Evolutionary conservation across 2,113 vertebrate species (phyloP), one percentile per base, ranked within the genome.

Genomic region (Podarcis cretensis): DNA sequence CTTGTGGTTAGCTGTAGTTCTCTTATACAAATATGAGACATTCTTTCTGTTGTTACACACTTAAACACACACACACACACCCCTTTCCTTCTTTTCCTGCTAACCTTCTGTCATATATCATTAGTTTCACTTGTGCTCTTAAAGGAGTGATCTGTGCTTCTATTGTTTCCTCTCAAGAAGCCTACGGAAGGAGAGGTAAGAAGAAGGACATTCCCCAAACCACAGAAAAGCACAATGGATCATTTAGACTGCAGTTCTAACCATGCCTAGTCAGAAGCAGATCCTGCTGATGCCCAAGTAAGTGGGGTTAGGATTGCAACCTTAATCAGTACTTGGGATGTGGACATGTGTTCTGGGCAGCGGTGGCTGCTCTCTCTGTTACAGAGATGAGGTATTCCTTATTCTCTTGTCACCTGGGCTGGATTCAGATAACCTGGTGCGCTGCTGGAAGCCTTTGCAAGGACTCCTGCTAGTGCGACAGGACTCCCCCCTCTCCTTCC

Each of bases 1-100:
- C 40, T 86, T 90, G 90, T 91, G 93, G 59, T 93, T 95, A 76
- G 30, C 90, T 93, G 87, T 57, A 65, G 69, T 87, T 92, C 81
- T 76, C 65, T 16, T 65, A 5, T 89, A 92, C 78, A 77, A n/a
- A 80, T 85, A 54, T 6, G 69, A 48, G 92, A 76, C 35, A 3
- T 48, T 84, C 27, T n/a, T 2, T 88, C 35, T 91, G 89, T 91
- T 1, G 0, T 83, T 88, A 13, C 32, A 83, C 74, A 12, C 65
- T 8, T 25, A 35, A 35, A 9, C 68, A n/a, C 48, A 48, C 48
- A 8, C 43, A 48, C 48, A 54, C n/a, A 9, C 43, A 9, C 5
- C 0, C 66, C 3, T 5, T 30, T 79, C 48, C 77, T 27, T 79
- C 27, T 85, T 20, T 66, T 43, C 88, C 85, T 75, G 69, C 35